phyloP scores from a whole-genome alignment of 1,140 invertebrate species.

The Drosophila sechellia region DNA sequence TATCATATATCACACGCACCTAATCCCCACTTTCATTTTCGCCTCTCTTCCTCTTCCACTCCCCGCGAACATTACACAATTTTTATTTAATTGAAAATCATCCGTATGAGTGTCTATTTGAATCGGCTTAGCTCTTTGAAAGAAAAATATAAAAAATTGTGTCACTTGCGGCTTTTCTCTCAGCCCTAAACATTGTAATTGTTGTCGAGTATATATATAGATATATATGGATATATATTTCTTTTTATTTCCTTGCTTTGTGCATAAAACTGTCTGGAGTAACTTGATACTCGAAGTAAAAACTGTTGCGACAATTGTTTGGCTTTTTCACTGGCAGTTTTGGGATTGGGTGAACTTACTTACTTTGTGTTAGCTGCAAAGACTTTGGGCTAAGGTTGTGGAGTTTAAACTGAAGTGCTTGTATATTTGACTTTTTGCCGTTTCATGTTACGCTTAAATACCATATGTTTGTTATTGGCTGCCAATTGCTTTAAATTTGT shows the following conservation, averaged over 20 bases:
- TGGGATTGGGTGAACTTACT: background rate
- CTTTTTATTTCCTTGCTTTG: constrained; percentile 36
- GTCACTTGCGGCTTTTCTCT: constrained; percentile 68
- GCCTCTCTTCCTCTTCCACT: constrained; percentile 21
- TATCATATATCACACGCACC: constrained; percentile 47
- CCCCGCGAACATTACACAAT: constrained; percentile 67
- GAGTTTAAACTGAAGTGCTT: constrained; percentile 20
- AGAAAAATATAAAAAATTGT: constrained; percentile 60
- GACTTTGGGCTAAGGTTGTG: constrained; percentile 9
- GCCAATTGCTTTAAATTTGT: constrained; percentile 66
- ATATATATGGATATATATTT: constrained; percentile 30
- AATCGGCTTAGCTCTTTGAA: constrained; percentile 54
- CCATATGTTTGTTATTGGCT: constrained; percentile 46
- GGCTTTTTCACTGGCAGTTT: constrained; percentile 25
- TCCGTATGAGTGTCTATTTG: constrained; percentile 23
- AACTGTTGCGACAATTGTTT: constrained; percentile 64
- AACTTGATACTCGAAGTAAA: constrained; percentile 67
- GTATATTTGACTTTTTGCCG: constrained; percentile 38
- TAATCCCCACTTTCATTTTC: constrained; percentile 70
- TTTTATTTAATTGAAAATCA: constrained; percentile 69
- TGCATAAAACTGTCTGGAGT: constrained; percentile 45
- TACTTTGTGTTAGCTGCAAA: constrained; percentile 17
- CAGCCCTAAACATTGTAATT: constrained; percentile 62
- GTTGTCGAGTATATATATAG: constrained; percentile 43
- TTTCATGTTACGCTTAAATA: constrained; percentile 36